Conservation (phyloP, 2,888 invertebrate species). For the Melanophora roralis region DNA sequence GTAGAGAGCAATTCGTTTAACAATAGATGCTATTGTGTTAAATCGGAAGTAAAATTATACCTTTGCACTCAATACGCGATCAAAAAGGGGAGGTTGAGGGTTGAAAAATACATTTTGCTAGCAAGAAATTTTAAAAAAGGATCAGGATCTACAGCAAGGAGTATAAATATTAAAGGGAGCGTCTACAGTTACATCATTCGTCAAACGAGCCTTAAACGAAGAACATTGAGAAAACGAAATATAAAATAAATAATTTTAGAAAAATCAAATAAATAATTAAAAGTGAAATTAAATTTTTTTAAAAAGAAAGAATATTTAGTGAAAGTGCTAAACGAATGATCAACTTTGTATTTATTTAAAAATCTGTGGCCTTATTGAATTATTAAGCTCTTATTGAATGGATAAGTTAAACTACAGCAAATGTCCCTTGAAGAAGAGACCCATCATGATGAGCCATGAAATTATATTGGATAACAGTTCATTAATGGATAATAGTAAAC, state of each 20-base stretch:
- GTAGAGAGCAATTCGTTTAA: constrained; percentile 28
- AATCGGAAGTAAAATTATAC: constrained; percentile 62
- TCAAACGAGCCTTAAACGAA: constrained; percentile 69
- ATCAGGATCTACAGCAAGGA: constrained; percentile 64
- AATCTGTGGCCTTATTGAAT: background rate
- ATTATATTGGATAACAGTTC: constrained; percentile 59
- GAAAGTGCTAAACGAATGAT: constrained; percentile 3
- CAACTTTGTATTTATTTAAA: background rate
- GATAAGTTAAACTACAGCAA: constrained; percentile 75
- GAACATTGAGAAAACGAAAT: constrained; percentile 41
- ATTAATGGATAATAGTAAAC: constrained; percentile 69
- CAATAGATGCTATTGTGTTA: constrained; percentile 54
- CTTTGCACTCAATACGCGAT: constrained; percentile 55
- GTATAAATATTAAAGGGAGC: constrained; percentile 73
- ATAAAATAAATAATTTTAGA: constrained; percentile 18
- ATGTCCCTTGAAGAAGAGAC: constrained; percentile 76
- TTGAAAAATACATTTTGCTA: constrained; percentile 52
- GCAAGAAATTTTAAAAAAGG: constrained; percentile 62
- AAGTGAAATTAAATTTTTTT: background rate
- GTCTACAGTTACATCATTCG: constrained; percentile 74
- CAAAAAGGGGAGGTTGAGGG: constrained; percentile 68
- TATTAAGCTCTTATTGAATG: constrained; percentile 63
- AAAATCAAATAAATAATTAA: background rate
- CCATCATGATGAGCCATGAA: constrained; percentile 66
- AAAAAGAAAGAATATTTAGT: background rate